A percentile compares a stretch with the other conserved stretches of the same genome.
Conservation (phyloP, 2,797 vertebrate species). For the Buceros bicornis region DNA sequence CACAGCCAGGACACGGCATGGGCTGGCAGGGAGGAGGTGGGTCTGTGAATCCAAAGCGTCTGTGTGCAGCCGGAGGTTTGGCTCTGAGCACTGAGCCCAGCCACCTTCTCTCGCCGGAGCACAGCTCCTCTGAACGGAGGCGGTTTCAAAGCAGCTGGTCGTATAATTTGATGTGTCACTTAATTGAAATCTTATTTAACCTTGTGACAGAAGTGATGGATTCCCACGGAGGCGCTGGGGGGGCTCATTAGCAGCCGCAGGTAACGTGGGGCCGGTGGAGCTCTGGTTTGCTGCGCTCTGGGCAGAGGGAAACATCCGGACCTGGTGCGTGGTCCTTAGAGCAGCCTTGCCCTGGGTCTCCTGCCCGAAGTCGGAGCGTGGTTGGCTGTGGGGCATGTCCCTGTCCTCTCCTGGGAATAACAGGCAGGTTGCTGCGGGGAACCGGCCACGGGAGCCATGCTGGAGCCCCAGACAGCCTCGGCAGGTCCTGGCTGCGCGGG, state of each 20-base stretch:
- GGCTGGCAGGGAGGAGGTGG: neutral
- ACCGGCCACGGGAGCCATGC: fast-evolving
- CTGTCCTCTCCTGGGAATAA: neutral
- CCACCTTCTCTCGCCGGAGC: neutral
- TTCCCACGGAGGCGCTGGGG: neutral
- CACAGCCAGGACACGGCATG: fast-evolving
- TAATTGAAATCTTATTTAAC: neutral
- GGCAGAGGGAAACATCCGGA: neutral
- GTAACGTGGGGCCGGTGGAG: neutral
- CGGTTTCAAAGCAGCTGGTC: neutral
- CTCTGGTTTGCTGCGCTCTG: fast-evolving
- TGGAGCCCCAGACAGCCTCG: neutral
- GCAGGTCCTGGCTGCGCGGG: neutral
- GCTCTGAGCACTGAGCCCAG: neutral
- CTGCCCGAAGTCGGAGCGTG: fast-evolving
- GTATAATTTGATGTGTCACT: neutral
- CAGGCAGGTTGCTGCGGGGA: fast-evolving
- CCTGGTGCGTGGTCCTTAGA: neutral
- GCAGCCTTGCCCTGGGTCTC: neutral
- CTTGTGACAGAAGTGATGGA: neutral
- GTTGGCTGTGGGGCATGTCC: fast-evolving
- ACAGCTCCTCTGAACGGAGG: fast-evolving
- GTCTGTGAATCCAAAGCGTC: fast-evolving
- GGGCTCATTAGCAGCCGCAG: neutral
- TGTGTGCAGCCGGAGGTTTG: neutral